phyloP scores from a whole-genome alignment of 2,797 vertebrate genomes.

The Sus cebifrons region DNA sequence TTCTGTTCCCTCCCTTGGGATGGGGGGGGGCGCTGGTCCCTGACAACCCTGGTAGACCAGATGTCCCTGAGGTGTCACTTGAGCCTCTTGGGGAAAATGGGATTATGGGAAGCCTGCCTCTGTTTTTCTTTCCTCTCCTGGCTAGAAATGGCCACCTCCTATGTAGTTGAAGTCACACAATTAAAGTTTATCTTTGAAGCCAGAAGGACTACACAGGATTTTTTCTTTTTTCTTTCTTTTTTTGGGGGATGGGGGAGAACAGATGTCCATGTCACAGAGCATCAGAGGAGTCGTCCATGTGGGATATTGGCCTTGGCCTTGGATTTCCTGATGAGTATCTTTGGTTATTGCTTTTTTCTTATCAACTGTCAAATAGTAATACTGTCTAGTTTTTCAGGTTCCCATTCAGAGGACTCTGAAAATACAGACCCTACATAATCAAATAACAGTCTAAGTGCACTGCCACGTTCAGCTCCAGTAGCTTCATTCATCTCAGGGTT shows the following conservation, averaged over 20 bases:
- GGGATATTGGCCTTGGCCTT: background rate
- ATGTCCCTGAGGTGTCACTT: background rate
- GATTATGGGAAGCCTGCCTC: background rate
- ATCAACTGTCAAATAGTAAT: slow-evolving; percentile 28
- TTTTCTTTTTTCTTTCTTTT: background rate
- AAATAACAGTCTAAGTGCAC: background rate
- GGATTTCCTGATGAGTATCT: slow-evolving; percentile 49
- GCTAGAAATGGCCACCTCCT: background rate
- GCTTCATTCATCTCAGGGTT: background rate
- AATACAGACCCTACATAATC: background rate
- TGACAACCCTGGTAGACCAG: background rate
- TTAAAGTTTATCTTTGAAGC: slow-evolving; percentile 53
- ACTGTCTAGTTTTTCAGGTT: background rate
- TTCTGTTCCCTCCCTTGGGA: background rate
- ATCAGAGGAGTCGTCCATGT: background rate
- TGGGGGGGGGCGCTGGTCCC: no score
- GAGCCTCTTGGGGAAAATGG: background rate
- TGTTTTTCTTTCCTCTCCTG: slow-evolving; percentile 36
- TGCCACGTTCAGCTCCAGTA: background rate
- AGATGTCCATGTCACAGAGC: background rate
- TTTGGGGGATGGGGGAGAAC: background rate
- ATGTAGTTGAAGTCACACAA: background rate
- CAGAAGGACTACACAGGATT: background rate
- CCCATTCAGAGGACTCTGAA: background rate
- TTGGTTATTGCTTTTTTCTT: slow-evolving; percentile 58